A percentile compares a stretch with the other conserved stretches of the same genome.
These are phyloP conservation scores for Hylyphantes graminicola DNA, from an alignment of 1,140 invertebrate species.

Conservation along the genomic window DNA sequence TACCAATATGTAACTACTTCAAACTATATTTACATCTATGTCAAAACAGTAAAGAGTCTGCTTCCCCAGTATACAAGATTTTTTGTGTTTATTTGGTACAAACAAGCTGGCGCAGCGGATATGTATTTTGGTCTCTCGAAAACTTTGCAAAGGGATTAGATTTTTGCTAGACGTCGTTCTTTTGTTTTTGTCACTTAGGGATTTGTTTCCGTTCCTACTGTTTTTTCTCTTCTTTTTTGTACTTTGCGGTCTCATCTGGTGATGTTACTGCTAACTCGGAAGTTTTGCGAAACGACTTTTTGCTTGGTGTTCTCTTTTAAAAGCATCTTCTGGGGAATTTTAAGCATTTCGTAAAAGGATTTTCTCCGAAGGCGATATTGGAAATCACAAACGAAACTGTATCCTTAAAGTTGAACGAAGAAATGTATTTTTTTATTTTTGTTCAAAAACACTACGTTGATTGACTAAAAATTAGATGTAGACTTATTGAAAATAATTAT, in stretches of 20 bases:
- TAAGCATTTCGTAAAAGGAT: neutral
- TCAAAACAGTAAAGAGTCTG: no score
- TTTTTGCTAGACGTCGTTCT: conserved; percentile 10
- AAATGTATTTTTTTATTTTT: neutral
- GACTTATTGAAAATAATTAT: neutral
- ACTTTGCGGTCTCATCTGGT: conserved; percentile 14
- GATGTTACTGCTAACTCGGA: neutral
- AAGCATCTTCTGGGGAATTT: conserved; percentile 8
- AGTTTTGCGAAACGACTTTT: conserved; percentile 19
- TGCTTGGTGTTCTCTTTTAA: neutral
- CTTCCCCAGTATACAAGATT: no score
- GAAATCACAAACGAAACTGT: neutral
- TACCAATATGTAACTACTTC: no score
- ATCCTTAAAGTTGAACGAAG: no score
- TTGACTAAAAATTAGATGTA: neutral
- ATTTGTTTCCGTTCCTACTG: neutral
- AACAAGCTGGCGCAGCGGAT: conserved; percentile 39
- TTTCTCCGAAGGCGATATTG: neutral
- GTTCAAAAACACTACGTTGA: neutral
- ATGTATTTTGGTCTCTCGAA: conserved; percentile 5
- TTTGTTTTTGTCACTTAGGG: conserved; percentile 25
- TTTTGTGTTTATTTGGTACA: conserved; percentile 44
- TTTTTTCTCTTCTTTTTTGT: neutral
- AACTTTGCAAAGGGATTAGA: conserved; percentile 15
- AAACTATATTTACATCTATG: no score